Percentiles rank a stretch among this genome's conserved stretches.
phyloP scores from a whole-genome alignment of 35 echinoderm and acorn worm genomes.

The Apostichopus parvimensis region DNA sequence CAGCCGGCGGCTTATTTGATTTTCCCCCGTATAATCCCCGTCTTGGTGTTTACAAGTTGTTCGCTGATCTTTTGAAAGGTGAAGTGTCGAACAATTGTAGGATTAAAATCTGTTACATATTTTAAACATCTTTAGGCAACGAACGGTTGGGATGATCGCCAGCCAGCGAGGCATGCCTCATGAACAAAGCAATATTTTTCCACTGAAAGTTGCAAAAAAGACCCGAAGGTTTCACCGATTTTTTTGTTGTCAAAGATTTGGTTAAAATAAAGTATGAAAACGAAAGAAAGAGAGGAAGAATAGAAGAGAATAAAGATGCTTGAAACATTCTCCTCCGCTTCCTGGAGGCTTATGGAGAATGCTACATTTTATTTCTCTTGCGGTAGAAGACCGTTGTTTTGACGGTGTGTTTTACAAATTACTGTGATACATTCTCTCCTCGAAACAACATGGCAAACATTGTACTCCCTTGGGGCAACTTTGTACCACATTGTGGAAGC shows the following conservation, averaged over 20 bases:
- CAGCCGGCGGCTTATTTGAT: slow-evolving; percentile 27
- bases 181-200: background rate
- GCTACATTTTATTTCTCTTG: background rate
- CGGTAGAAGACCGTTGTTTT: background rate
- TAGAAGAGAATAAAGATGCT: background rate
- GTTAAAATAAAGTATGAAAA: background rate
- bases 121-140: slow-evolving; percentile 36
- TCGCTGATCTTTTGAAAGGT: slow-evolving; percentile 4
- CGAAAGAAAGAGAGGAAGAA: background rate
- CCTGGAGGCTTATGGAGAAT: background rate
- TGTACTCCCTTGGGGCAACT: slow-evolving; percentile 1
- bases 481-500: background rate
- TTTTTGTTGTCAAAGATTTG: no score
- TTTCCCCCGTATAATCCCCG: background rate
- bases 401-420: slow-evolving; percentile 3
- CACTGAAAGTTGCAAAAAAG: no score
- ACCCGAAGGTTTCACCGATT: no score
- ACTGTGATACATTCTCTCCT: background rate
- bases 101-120: slow-evolving; percentile 40
- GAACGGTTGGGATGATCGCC: background rate
- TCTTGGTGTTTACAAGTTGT: slow-evolving; percentile 6
- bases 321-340: background rate
- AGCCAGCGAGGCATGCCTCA: background rate
- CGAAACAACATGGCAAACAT: background rate
- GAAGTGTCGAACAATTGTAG: background rate